Conservation (phyloP, 2,797 vertebrate genomes). For the Halcyon leucocephala region DNA sequence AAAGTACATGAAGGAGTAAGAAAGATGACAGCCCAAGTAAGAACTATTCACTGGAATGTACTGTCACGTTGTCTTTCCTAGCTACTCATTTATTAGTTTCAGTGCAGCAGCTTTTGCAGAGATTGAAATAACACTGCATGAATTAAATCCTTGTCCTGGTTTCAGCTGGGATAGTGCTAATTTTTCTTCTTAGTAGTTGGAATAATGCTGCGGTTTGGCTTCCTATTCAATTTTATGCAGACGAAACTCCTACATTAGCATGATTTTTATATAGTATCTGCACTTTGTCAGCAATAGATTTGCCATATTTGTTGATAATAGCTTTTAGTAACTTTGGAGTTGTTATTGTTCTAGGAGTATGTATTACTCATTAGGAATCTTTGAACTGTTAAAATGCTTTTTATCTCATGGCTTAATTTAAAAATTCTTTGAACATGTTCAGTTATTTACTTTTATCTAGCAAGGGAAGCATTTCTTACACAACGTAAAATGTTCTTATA, state of each 20-base stretch:
- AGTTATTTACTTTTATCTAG: slow-evolving; percentile 31
- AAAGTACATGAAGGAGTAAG: background rate
- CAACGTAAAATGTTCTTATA: slow-evolving; percentile 6
- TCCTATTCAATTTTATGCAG: background rate
- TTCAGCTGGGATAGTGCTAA: background rate
- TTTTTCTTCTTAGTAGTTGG: background rate
- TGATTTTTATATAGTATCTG: background rate
- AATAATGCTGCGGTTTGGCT: background rate
- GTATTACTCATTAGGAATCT: slow-evolving; percentile 40
- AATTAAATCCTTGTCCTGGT: background rate
- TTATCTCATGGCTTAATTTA: slow-evolving; percentile 29
- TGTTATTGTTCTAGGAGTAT: slow-evolving; percentile 24
- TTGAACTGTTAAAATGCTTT: slow-evolving; percentile 26
- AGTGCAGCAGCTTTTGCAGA: background rate
- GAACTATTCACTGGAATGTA: background rate
- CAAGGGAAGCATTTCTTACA: background rate
- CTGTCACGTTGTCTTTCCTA: background rate
- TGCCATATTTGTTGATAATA: slow-evolving; percentile 30
- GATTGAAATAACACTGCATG: background rate
- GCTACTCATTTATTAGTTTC: background rate
- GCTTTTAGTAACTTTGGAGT: background rate
- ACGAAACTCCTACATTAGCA: background rate
- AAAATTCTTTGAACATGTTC: background rate
- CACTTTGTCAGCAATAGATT: background rate
- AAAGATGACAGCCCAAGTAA: background rate